Evolutionary conservation across 2,888 invertebrate species (phyloP), one percentile per base, ranked within the genome.

Genomic region (Saturnia japonica): DNA sequence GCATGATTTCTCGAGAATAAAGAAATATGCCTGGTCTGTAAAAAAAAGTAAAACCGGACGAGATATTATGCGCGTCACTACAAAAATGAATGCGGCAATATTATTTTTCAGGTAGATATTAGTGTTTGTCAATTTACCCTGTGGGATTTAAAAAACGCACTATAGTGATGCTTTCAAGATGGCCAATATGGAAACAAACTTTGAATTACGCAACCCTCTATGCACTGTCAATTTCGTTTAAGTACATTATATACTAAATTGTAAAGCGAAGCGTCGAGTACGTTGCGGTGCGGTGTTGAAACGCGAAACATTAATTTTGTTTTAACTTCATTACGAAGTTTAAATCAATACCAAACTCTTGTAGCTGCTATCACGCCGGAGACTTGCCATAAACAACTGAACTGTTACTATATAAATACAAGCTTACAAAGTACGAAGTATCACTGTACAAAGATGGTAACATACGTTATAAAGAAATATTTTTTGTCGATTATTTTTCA

Each of bases 261-360:
- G 12, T 47, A 64, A 64, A 69, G 34, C 47, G 14, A n/a, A 54
- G 11, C 51, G 14, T 54, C 22, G 40, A 69, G 28, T 43, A 43
- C n/a, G 40, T 2, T 40, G 34, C 62, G 47, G 45, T 22, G n/a
- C 54, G 54, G 54, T 40, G n/a, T 64, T 69, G 64, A 60, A 12
- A 28, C 6, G 57, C 54, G 34, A 51, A 34, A 47, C 28, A 34
- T 67, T 57, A 60, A 67, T 67, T 57, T 70, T 67, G 57, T 70
- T 70, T 67, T 34, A 64, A 70, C 66, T 70, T 70, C 28, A 67
- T 62, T 45, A n/a, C n/a, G 28, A 70, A 70, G 72, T 70, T 72
- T 25, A 69, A 70, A 72, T 72, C 72, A 72, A 68, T 72, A 68
- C 66, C 64, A 67, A 57, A 68, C 51, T 25, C 67, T 47, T 67